These are phyloP conservation scores for Kryptolebias ocellatus DNA, from an alignment of 2,797 vertebrate species.

Conservation along the genomic window DNA sequence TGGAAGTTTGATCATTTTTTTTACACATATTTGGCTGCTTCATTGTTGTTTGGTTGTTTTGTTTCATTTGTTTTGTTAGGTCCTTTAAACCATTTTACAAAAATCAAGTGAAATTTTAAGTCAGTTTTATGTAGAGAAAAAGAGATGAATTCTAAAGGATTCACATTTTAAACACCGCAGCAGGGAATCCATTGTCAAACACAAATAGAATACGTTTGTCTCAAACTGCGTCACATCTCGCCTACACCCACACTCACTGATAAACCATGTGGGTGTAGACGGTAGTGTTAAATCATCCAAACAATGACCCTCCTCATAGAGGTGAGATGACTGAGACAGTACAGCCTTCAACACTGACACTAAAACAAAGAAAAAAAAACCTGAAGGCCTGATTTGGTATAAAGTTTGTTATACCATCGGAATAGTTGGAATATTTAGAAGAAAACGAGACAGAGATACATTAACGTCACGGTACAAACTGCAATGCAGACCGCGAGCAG, in stretches of 20 bases:
- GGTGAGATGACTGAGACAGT: constrained; percentile 1
- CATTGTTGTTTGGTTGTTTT: too few relatives aligned
- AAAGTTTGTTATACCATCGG: constrained; percentile 40
- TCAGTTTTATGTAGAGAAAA: not conserved
- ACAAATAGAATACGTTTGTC: not conserved
- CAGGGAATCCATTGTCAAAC: not conserved
- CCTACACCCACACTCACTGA: not conserved
- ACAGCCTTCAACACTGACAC: not conserved
- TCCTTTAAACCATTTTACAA: not conserved
- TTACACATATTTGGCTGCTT: too few relatives aligned
- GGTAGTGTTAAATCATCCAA: constrained; percentile 42
- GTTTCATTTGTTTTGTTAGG: too few relatives aligned
- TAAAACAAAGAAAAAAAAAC: constrained; percentile 1
- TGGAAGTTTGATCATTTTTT: too few relatives aligned
- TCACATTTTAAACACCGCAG: not conserved
- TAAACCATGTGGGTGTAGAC: not conserved
- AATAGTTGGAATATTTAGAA: constrained; percentile 52
- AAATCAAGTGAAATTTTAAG: not conserved
- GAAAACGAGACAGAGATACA: constrained; percentile 30
- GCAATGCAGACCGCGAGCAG: constrained; percentile 75
- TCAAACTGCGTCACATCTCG: not conserved
- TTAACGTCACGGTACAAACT: constrained; percentile 67
- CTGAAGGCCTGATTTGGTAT: constrained; percentile 13
- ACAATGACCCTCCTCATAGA: constrained; percentile 20
- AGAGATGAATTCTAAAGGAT: not conserved